Evolutionary conservation across 2,113 vertebrate species (phyloP).

Genomic region (Misgurnus anguillicaudatus): DNA sequence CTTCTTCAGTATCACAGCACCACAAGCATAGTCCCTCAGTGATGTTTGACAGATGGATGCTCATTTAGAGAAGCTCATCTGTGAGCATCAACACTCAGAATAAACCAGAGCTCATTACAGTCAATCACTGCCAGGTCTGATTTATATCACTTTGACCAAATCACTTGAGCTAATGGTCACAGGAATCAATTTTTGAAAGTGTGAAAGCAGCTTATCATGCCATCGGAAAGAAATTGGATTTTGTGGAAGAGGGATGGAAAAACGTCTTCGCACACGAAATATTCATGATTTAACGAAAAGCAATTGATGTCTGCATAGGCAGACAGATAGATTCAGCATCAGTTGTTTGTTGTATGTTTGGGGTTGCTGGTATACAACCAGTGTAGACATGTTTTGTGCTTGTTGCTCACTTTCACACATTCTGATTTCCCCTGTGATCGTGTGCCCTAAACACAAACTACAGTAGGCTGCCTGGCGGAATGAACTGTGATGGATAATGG

Average conservation of each 20-base stretch:
- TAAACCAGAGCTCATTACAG: conserved; percentile 26
- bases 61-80: conserved; percentile 62
- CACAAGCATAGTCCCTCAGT: conserved; percentile 16
- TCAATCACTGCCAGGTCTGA: conserved; percentile 9
- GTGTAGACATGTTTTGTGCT: conserved; percentile 55
- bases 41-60: conserved; percentile 65
- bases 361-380: conserved; percentile 18
- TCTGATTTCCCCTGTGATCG: conserved; percentile 67
- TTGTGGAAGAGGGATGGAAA: no score
- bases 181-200: no score
- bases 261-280: no score
- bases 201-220: neutral
- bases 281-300: no score
- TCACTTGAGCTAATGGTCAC: neutral
- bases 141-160: conserved; percentile 9
- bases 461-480: conserved; percentile 47
- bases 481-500: conserved; percentile 43
- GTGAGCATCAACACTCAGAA: conserved; percentile 43
- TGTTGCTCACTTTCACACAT: conserved; percentile 65
- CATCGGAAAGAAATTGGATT: no score
- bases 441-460: conserved; percentile 47
- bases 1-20: neutral
- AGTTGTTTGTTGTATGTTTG: neutral
- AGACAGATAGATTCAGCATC: no score
- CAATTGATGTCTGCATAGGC: no score